These are phyloP conservation scores for Syndactyla subalaris DNA, from an alignment of 2,797 vertebrate genomes.

Conservation along the genomic window DNA sequence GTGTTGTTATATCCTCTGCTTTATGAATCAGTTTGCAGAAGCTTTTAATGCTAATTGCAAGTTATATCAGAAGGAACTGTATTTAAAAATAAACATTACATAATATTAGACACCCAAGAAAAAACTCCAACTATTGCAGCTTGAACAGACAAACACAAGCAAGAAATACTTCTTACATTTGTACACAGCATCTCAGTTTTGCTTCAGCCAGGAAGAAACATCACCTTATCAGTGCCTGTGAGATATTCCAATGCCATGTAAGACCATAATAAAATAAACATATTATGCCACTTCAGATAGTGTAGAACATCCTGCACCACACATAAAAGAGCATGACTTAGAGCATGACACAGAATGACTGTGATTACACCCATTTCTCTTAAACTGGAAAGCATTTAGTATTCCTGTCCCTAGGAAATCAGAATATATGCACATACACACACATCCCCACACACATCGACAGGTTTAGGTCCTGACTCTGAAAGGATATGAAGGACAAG, in stretches of 20 bases:
- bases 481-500: not conserved
- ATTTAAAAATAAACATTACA: not conserved
- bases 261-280: not conserved
- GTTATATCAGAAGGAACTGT: not conserved
- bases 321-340: not conserved
- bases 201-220: not conserved
- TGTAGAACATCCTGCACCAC: not conserved
- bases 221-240: not conserved
- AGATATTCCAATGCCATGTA: not conserved
- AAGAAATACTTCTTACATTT: not conserved
- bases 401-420: not conserved
- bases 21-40: not conserved
- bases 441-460: not conserved
- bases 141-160: not conserved
- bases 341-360: not conserved
- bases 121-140: not conserved
- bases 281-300: not conserved
- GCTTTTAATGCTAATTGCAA: not conserved
- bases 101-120: not conserved
- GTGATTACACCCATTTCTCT: not conserved
- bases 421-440: not conserved
- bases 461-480: not conserved
- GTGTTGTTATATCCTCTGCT: not conserved
- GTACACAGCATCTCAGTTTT: not conserved
- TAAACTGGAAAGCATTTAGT: not conserved